phyloP scores from a whole-genome alignment of 1,140 invertebrate species.

The Marisa cornuarietis region DNA sequence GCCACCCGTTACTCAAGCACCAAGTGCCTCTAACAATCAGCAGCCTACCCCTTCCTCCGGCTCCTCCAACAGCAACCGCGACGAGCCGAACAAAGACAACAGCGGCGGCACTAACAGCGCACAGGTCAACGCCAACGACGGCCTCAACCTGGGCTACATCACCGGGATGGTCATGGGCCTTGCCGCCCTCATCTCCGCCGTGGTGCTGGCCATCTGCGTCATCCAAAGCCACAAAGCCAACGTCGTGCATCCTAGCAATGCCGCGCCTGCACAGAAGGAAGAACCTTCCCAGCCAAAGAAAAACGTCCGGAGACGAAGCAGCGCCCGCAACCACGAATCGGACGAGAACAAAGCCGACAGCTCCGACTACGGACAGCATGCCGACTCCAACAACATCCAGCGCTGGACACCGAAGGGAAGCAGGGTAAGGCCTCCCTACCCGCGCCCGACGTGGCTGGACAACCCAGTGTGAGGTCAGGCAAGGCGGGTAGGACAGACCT shows the following conservation, averaged over 20 bases:
- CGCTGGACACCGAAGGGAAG: too few species aligned
- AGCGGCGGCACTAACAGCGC: background rate
- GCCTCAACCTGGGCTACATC: slow-evolving; percentile 14
- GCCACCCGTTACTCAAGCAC: slow-evolving; percentile 7
- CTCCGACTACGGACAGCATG: background rate
- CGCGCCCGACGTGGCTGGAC: slow-evolving; percentile 11
- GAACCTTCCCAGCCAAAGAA: background rate
- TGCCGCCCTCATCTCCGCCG: background rate
- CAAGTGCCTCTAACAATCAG: background rate
- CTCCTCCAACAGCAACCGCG: background rate
- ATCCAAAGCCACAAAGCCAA: slow-evolving; percentile 9
- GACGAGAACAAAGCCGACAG: background rate
- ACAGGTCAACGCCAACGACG: background rate
- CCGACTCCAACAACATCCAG: background rate
- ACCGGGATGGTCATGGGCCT: slow-evolving; percentile 15
- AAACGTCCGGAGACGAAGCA: background rate
- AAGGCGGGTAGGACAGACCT: too few species aligned
- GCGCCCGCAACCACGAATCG: background rate
- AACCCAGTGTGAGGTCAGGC: too few species aligned
- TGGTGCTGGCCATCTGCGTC: slow-evolving; percentile 13
- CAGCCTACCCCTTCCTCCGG: background rate
- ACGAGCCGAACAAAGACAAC: background rate
- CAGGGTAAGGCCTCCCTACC: background rate
- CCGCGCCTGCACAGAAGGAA: background rate
- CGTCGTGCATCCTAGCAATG: background rate